Percentiles rank a stretch among this genome's conserved stretches.
phyloP scores from a whole-genome alignment of 2,113 vertebrate species.

The Prochilodus magdalenae region DNA sequence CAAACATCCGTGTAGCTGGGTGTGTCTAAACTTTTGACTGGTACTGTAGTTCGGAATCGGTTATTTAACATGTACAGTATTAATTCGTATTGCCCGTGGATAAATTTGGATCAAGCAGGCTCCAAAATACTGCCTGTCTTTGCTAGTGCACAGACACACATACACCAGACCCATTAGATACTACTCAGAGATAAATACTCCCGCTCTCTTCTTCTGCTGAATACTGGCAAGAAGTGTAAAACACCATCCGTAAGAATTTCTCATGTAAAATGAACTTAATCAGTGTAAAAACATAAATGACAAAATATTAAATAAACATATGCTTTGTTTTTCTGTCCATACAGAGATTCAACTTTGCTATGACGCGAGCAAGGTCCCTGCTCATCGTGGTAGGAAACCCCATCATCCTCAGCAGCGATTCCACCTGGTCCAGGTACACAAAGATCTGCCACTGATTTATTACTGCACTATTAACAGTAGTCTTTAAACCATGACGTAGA shows the following conservation, averaged over 20 bases:
- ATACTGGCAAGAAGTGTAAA: background rate
- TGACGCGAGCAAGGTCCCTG: slow-evolving; percentile 92
- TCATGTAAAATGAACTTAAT: too few species aligned
- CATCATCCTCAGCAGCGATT: slow-evolving; percentile 78
- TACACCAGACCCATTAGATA: too few species aligned
- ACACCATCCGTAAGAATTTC: too few species aligned
- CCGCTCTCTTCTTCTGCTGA: background rate
- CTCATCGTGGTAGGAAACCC: slow-evolving; percentile 93
- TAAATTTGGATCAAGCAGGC: too few species aligned
- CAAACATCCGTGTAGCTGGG: too few species aligned
- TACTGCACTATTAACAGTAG: background rate
- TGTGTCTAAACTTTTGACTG: too few species aligned
- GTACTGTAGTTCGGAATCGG: too few species aligned
- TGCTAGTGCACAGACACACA: too few species aligned
- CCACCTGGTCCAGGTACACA: slow-evolving; percentile 80
- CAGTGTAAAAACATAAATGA: too few species aligned
- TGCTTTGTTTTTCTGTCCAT: background rate
- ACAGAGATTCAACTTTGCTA: slow-evolving; percentile 93
- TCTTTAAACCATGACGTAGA: background rate
- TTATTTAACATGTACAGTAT: too few species aligned
- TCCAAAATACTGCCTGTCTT: too few species aligned
- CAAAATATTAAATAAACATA: background rate
- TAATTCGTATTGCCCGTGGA: too few species aligned
- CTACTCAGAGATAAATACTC: background rate
- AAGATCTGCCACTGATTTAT: background rate